A percentile compares a stretch with the other conserved stretches of the same genome.
Evolutionary conservation across 1,140 invertebrate species (phyloP).

Genomic region (Calycopis cecrops): DNA sequence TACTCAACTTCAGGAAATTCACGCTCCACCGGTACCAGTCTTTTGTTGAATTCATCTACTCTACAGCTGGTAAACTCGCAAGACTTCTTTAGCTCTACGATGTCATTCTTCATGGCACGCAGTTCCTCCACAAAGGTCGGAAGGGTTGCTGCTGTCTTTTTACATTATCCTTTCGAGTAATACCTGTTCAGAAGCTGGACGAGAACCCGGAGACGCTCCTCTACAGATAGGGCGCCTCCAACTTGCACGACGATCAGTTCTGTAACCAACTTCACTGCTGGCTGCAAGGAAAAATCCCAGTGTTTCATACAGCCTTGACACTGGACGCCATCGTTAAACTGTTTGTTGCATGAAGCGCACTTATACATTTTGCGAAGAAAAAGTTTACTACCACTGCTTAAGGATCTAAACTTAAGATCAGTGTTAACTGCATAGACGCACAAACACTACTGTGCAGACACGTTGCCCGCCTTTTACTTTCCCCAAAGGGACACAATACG

Average conservation of each 20-base stretch:
- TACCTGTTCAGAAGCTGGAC: slow-evolving; percentile 1
- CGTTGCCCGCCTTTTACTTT: no score
- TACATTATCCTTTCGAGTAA: slow-evolving; percentile 11
- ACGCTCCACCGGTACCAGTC: background rate
- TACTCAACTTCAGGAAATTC: background rate
- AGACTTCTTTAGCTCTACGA: background rate
- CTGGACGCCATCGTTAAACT: slow-evolving; percentile 22
- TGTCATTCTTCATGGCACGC: background rate
- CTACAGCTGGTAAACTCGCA: background rate
- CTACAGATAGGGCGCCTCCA: slow-evolving; percentile 25
- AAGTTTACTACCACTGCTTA: no score
- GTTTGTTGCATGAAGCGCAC: slow-evolving; percentile 17
- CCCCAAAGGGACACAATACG: no score
- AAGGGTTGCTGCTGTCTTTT: background rate
- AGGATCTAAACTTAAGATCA: no score
- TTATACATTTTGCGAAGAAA: background rate
- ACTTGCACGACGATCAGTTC: slow-evolving; percentile 17
- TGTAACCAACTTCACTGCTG: slow-evolving; percentile 20
- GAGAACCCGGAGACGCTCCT: background rate
- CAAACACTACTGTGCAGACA: no score
- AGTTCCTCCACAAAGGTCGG: background rate
- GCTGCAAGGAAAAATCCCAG: slow-evolving; percentile 22
- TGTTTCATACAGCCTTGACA: slow-evolving; percentile 23
- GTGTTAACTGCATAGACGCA: no score
- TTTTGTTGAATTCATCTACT: background rate